Base-by-base conservation (phyloP, 2,113 vertebrate genomes). In the Myxocyprinus asiaticus region DNA sequence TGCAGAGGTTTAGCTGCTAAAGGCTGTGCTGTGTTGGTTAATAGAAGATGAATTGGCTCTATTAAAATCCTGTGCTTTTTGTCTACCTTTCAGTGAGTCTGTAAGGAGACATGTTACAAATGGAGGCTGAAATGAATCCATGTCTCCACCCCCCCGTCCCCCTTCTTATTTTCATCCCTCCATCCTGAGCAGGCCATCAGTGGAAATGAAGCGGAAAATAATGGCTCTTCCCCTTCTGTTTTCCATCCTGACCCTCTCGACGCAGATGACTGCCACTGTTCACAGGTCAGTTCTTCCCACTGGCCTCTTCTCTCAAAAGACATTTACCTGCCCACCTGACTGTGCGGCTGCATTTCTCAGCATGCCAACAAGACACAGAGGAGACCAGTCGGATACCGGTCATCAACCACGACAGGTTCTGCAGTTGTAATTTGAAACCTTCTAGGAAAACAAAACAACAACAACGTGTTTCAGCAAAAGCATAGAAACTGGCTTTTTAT, bases 211-310 rank as follows among this genome's bases (percentile, higher is more conserved):
- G 66, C 66, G 74, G 78, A 81, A 83, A 76, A 80, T 81, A 79
- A 68, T 66, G 65, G 62, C 71, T 64, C 59, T 68, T 70, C 75
- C 17, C 73, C 76, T 59, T 82, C 55, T 63, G 50, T 47, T 76
- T 61, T 67, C 59, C 43, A 42, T 15, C 70, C 6, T 67, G 69
- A 67, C 77, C 77, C 56, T 33, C 22, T 65, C 45, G 63, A 65
- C 48, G 61, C 62, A 61, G 44, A 74, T 4, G 81, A 82, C 76
- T 88, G 84, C 86, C 77, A 87, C 85, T 84, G 86, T 89, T 88
- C 88, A 90, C 89, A 88, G 85, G 86, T 88, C 87, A 84, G 89
- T 84, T 64, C 82, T 48, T 86, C 86, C 86, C 85, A 67, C 86
- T 56, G 66, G 44, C 63, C 70, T 78, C 56, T 63, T 50, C 70